Conservation (phyloP, 2,888 invertebrate genomes). For the Pogonocherus hispidulus region DNA sequence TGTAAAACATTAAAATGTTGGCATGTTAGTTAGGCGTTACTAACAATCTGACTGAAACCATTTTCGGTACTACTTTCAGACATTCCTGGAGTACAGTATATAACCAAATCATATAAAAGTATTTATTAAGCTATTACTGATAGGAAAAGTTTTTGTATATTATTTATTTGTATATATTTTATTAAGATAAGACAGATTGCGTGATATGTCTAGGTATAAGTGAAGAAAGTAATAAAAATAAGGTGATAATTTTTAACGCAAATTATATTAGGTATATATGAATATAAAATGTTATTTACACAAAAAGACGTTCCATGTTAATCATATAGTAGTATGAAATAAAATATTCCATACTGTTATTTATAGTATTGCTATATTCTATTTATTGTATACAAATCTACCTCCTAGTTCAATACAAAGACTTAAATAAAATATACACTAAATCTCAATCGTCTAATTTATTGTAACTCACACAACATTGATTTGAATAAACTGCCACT, state of each 20-base stretch:
- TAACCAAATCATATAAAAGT: conserved; percentile 29
- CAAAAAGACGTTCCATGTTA: conserved; percentile 61
- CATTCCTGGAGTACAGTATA: conserved; percentile 23
- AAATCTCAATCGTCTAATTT: conserved; percentile 22
- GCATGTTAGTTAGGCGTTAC: no score
- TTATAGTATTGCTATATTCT: conserved; percentile 53
- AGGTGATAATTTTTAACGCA: conserved; percentile 59
- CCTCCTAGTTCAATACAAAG: conserved; percentile 60
- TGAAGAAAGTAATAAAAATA: conserved; percentile 40
- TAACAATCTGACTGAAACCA: background rate
- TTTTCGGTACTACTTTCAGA: background rate
- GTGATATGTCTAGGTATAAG: conserved; percentile 54
- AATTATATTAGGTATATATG: conserved; percentile 47
- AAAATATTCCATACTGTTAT: conserved; percentile 59
- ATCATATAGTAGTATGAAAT: conserved; percentile 59
- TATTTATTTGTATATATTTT: conserved; percentile 30
- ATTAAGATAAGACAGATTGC: conserved; percentile 51
- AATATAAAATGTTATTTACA: conserved; percentile 64
- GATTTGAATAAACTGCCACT: background rate
- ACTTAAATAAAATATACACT: conserved; percentile 54
- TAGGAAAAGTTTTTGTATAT: conserved; percentile 25
- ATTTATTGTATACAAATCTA: conserved; percentile 60
- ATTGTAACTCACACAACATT: background rate
- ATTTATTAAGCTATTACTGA: conserved; percentile 17
- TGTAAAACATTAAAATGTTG: no score